Evolutionary conservation across 1,140 invertebrate genomes (phyloP).

Genomic region (Temnothorax curvispinosus): DNA sequence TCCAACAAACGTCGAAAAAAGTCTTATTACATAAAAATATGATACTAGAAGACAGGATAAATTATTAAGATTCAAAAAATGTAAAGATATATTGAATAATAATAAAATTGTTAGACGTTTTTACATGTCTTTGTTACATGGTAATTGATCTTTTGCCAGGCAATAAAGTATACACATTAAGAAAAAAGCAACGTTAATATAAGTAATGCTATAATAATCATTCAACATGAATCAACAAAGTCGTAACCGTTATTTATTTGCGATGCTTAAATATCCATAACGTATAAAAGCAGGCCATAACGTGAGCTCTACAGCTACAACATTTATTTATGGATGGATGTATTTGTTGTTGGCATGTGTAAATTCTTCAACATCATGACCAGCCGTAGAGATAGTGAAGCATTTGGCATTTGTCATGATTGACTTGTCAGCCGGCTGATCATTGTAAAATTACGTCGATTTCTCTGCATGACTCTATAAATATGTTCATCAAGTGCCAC

Average conservation of each 20-base stretch:
- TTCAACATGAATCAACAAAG: conserved; percentile 1
- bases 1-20: background rate
- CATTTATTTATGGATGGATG: conserved; percentile 80
- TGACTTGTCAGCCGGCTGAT: conserved; percentile 9
- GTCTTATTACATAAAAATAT: background rate
- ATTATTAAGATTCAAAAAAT: background rate
- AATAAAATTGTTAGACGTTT: background rate
- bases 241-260: conserved; percentile 80
- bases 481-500: conserved; percentile 24
- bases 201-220: conserved; percentile 25
- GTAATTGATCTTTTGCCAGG: background rate
- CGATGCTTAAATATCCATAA: conserved; percentile 82
- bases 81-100: background rate
- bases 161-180: background rate
- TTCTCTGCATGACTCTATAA: conserved; percentile 22
- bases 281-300: conserved; percentile 77
- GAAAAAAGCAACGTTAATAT: background rate
- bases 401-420: conserved; percentile 21
- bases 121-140: background rate
- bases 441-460: background rate
- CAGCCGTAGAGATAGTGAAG: conserved; percentile 3
- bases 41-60: background rate
- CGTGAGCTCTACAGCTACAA: conserved; percentile 65
- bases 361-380: conserved; percentile 72
- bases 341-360: conserved; percentile 80